Percentiles rank a stretch among this genome's conserved stretches.
These are phyloP conservation scores for Agonopterix arenella DNA, from an alignment of 2,888 invertebrate species.

Conservation along the genomic window DNA sequence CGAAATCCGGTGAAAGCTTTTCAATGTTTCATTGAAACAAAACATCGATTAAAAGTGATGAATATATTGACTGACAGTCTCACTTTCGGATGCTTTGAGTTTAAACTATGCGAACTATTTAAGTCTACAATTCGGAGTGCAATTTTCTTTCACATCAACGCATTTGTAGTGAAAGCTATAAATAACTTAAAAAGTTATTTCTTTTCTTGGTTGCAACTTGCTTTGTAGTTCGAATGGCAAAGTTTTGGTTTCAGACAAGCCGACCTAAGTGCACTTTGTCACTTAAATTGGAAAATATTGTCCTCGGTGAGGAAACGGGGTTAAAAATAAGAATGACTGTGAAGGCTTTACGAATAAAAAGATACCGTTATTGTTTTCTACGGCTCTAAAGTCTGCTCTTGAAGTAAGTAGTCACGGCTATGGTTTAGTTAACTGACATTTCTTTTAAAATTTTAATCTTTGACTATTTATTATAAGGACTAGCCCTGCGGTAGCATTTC, in stretches of 20 bases:
- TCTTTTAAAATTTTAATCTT: no score
- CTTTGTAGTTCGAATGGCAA: slow-evolving; percentile 67
- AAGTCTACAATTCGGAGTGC: no score
- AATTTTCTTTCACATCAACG: no score
- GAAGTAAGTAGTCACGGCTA: no score
- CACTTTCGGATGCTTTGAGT: no score
- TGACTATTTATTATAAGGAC: no score
- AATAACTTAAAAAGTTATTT: slow-evolving; percentile 27
- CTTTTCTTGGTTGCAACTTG: slow-evolving; percentile 44
- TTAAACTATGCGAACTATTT: no score
- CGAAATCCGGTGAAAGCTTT: slow-evolving; percentile 44
- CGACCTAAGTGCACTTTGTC: slow-evolving; percentile 75
- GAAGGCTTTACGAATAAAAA: neutral
- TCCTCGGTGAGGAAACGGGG: slow-evolving; percentile 51
- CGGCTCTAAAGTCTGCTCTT: no score
- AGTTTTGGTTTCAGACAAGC: slow-evolving; percentile 71
- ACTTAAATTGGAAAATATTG: slow-evolving; percentile 75
- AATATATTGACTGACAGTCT: neutral
- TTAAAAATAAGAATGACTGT: slow-evolving; percentile 4
- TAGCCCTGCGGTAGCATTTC: no score
- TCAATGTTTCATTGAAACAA: slow-evolving; percentile 43
- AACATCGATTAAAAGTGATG: neutral
- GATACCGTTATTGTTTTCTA: neutral
- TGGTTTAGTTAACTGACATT: no score
- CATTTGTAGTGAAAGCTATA: neutral